Conservation (phyloP, 2,113 vertebrate genomes). For the Eretmochelys imbricata region DNA sequence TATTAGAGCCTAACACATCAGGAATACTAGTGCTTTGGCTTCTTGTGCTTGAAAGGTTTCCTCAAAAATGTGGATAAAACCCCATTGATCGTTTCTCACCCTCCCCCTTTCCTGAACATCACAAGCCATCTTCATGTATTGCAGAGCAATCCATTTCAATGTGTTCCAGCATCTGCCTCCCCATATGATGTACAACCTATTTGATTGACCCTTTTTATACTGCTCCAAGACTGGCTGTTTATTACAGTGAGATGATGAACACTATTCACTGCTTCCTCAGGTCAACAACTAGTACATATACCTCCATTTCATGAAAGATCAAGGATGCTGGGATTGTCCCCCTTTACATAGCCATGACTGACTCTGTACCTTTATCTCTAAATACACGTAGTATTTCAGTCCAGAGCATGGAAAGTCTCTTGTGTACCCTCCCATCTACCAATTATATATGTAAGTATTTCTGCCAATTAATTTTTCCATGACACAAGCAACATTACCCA, state of each 20-base stretch:
- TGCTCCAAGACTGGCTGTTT: slow-evolving; percentile 71
- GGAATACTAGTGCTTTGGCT: slow-evolving; percentile 16
- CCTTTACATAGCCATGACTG: background rate
- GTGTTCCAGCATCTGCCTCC: slow-evolving; percentile 95
- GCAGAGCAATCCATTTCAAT: slow-evolving; percentile 87
- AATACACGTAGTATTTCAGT: background rate
- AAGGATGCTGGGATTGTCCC: slow-evolving; percentile 8
- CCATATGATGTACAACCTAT: slow-evolving; percentile 88
- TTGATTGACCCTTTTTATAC: slow-evolving; percentile 89
- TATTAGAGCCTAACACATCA: background rate
- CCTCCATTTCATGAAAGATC: slow-evolving; percentile 55
- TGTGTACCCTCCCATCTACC: background rate
- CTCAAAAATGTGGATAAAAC: slow-evolving; percentile 48
- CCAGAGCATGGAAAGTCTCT: background rate
- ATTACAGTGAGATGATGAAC: slow-evolving; percentile 57
- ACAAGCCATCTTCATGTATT: slow-evolving; percentile 77
- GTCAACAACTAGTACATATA: slow-evolving; percentile 64
- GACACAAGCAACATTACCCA: slow-evolving; percentile 53
- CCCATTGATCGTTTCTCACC: slow-evolving; percentile 44
- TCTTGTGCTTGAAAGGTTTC: slow-evolving; percentile 30
- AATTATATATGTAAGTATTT: background rate
- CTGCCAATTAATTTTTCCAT: slow-evolving; percentile 24
- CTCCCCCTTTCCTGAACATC: slow-evolving; percentile 54
- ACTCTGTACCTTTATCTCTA: background rate
- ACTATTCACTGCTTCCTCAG: slow-evolving; percentile 41